These are phyloP conservation scores for Anoura caudifer DNA, from an alignment of 2,113 vertebrate species.

Conservation along the genomic window DNA sequence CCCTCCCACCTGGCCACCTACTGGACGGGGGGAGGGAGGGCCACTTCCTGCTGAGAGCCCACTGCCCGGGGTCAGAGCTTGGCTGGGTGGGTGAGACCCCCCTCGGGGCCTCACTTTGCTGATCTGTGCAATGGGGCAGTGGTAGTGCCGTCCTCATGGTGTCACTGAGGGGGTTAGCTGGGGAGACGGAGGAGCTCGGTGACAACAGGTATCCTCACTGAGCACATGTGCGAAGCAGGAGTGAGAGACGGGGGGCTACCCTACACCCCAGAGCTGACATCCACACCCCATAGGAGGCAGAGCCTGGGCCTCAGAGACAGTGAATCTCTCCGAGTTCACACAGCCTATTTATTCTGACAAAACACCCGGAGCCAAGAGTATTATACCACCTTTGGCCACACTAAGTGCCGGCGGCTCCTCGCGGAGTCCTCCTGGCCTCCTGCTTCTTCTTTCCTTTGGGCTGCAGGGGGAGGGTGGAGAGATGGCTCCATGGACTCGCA, in stretches of 20 bases:
- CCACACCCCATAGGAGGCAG: background rate
- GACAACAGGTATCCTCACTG: background rate
- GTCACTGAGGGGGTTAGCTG: rapidly evolving
- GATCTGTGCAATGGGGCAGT: background rate
- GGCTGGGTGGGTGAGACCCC: background rate
- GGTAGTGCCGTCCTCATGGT: rapidly evolving
- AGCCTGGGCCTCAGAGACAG: background rate
- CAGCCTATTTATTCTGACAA: rapidly evolving
- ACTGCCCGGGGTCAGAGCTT: rapidly evolving
- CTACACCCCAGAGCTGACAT: background rate
- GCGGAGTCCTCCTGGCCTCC: rapidly evolving
- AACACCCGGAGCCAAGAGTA: rapidly evolving
- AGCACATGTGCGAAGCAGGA: background rate
- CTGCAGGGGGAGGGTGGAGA: rapidly evolving
- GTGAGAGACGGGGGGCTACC: background rate
- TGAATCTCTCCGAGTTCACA: background rate
- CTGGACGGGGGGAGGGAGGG: rapidly evolving
- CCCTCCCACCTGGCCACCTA: background rate
- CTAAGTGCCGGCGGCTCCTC: rapidly evolving
- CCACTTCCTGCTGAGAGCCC: rapidly evolving
- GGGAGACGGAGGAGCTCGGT: background rate
- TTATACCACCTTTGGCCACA: rapidly evolving
- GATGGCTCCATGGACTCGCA: rapidly evolving
- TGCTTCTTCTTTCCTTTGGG: background rate
- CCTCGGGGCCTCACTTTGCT: background rate